Base-by-base conservation (phyloP, 1,140 invertebrate species). In the Whitmania pigra region DNA sequence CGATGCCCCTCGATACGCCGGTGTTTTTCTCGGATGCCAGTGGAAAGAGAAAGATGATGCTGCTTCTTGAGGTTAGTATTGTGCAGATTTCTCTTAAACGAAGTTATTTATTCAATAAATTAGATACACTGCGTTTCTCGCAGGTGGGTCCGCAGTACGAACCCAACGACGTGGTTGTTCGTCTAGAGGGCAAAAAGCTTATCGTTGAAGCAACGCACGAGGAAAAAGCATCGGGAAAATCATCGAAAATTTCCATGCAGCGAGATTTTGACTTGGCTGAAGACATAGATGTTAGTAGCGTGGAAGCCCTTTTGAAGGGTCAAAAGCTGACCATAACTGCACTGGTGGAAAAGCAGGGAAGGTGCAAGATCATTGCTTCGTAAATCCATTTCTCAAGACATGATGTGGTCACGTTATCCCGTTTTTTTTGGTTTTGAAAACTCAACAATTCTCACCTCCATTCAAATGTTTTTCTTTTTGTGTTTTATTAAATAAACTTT, bases 141-240 rank as follows among this genome's bases (percentile, higher is more conserved):
- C 20, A 73, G 43, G 22, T 74, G n/a, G 70, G 70, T 5, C 54
- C 29, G 31, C 63, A 63, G 6, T 74, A 72, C 73, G 31, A 31
- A n/a, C 67, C 73, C 2, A 71, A 68, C n/a, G 73, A 74, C 53
- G 66, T 74, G 43, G 60, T 68, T 49, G 73, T 74, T 60, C 72
- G 71, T 13, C 40, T 74, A 0, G 73, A 74, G 4, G 73, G 71
- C 20, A 54, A 43, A 31, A 49, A 27, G 70, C 67, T 74, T 63
- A 55, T 55, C 36, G 54, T 74, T 22, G 69, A 74, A n/a, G 73
- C 73, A 29, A 49, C 43, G 0, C 73, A 74, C 70, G 73, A 67
- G 40, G 73, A 72, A 25, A 73, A 70, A 53, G 53, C 18, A 20
- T 36, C 60, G 18, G 66, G 71, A 66, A 49, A 68, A 57, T 40